Base-by-base conservation (phyloP, 2,797 vertebrate genomes). In the Australoheros facetus region DNA sequence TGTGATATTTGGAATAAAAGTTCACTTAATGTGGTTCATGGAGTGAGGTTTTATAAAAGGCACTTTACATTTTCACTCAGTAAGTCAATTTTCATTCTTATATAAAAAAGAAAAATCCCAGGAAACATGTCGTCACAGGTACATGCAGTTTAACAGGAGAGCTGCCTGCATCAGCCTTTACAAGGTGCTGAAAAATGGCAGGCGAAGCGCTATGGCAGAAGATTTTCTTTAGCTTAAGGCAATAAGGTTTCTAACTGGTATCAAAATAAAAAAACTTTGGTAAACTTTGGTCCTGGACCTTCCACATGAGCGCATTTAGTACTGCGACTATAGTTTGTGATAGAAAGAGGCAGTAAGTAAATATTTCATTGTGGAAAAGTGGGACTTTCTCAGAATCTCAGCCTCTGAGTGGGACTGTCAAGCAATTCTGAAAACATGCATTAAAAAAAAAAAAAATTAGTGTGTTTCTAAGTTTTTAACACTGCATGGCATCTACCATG, bases 231-330 rank as follows among this genome's bases (percentile, higher is more conserved):
- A 72, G 71, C 62, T 91, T 91, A 93, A 94, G 91, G 93, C 92
- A 90, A 76, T 82, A 83, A 80, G 90, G 89, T 88, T 88, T 79
- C 56, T 82, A 84, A 80, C n/a, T 75, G 72, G 73, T 87, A 83
- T 90, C 69, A 89, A 87, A 89, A 87, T 73, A 87, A 76, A 37
- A 34, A 74, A 79, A 34, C 71, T 62, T 78, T 75, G 56, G 82
- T 88, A 83, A 91, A 87, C 86, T 93, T 95, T 94, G 92, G 93
- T 95, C 93, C 93, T 32, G 87, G 90, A 92, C 87, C 88, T 91
- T 93, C 79, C 74, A 82, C 78, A 84, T 85, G 81, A 89, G 80
- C 73, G 75, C 7, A 12, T 76, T 77, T 60, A 81, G 66, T 70
- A 85, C 70, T 83, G 30, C 30, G 85, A 84, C 70, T 75, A 78